A percentile compares a stretch with the other conserved stretches of the same genome.
Conservation (phyloP, 2,888 invertebrate genomes). For the Chrysotoxum bicinctum region DNA sequence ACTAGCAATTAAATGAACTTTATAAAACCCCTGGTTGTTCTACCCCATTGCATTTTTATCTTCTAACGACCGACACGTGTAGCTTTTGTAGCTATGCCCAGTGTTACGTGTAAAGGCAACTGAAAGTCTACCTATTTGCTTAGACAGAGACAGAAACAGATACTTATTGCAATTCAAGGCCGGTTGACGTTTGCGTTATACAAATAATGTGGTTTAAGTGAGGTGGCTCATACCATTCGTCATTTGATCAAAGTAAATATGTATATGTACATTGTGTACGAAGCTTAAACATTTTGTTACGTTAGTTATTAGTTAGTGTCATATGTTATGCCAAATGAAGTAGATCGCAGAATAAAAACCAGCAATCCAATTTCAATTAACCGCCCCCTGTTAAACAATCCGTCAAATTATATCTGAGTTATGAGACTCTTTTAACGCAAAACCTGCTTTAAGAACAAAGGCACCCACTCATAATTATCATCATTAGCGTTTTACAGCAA, state of each 20-base stretch:
- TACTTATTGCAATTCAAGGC: conserved; percentile 57
- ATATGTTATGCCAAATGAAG: conserved; percentile 43
- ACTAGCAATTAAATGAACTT: conserved; percentile 67
- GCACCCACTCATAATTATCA: conserved; percentile 18
- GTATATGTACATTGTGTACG: conserved; percentile 1
- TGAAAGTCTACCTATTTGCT: conserved; percentile 55
- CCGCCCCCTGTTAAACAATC: conserved; percentile 49
- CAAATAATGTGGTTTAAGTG: conserved; percentile 26
- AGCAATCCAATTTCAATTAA: background rate
- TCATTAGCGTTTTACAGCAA: background rate
- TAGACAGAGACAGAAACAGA: conserved; percentile 34
- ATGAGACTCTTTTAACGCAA: background rate
- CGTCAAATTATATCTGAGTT: background rate
- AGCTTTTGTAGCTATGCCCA: background rate
- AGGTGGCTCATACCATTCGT: conserved; percentile 24
- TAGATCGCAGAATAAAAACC: background rate
- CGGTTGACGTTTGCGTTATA: conserved; percentile 38
- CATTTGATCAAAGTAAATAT: conserved; percentile 17
- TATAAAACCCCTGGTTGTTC: conserved; percentile 6
- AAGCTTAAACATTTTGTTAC: conserved; percentile 4
- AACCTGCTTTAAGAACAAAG: conserved; percentile 9
- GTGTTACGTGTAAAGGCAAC: conserved; percentile 45
- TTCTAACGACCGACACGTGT: conserved; percentile 38
- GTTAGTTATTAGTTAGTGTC: no score
- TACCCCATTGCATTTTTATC: conserved; percentile 9